Base-by-base conservation (phyloP, 92 coral and sea anemone species). In the Ricordea florida region DNA sequence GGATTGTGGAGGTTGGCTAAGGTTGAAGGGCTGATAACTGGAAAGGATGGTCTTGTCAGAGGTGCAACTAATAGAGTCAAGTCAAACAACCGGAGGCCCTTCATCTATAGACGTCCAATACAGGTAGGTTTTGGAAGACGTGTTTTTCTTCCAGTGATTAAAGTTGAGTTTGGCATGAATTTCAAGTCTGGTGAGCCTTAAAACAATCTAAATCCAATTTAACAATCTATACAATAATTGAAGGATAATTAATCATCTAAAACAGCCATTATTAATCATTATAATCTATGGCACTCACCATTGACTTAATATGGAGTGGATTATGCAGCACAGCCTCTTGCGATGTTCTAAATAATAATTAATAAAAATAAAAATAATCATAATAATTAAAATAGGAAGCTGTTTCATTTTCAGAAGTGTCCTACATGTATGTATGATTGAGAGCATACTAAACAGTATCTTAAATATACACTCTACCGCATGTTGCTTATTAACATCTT, bases 301-400 rank as follows among this genome's bases (percentile, higher is more conserved):
- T 91, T 40, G 98, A 87, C 40, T 87, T 94, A 62, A 94, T 93
- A 50, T 94, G 98, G 15, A 92, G 87, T 22, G 98, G 98, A 68
- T 91, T 94, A 72, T 92, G 92, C 50, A 81, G 63, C 28, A 91
- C 90, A 6, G 96, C 93, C 38, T 91, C 94, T 57, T 94, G 98
- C 14, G 93, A 91, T 71, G 88, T 91, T 65, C 92, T 85, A 67
- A 17, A 33, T 10, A 6, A 56, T 7, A 56, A 6, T 9, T 18
- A 56, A 82, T 3, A 56, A 65, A 18, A 24, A 53, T 15, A 10
- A 44, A 22, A 38, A 68, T 24, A 22, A 62, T 10, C 4, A 17
- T 41, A 24, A 28, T 20, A 55, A 30, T 23, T 4, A 10, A 20
- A 29, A 13, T 26, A 46, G 5, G 47, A 4, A 59, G 32, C n/a